phyloP scores from a whole-genome alignment of 2,797 vertebrate species.

The Falco novaeseelandiae region DNA sequence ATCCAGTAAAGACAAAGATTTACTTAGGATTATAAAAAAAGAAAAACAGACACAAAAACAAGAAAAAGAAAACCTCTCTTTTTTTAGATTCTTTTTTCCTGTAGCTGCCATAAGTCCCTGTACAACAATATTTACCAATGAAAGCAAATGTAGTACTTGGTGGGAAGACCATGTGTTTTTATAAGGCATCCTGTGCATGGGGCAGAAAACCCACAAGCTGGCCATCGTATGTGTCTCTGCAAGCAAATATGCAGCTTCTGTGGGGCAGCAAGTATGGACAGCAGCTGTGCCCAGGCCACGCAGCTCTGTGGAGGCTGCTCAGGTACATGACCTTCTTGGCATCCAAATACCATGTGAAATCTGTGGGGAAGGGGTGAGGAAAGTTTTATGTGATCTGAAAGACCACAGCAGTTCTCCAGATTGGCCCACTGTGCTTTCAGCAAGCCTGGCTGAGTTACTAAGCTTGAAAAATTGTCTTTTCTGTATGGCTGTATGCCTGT shows the following conservation, averaged over 20 bases:
- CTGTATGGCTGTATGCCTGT: neutral
- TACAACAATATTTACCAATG: neutral
- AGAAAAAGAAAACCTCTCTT: neutral
- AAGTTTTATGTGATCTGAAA: neutral
- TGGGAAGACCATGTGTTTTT: neutral
- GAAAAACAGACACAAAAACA: neutral
- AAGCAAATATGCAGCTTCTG: neutral
- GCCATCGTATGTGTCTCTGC: neutral
- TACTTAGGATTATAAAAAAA: neutral
- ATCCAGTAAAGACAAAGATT: neutral
- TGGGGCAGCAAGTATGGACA: neutral
- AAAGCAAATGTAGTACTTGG: neutral
- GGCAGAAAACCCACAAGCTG: neutral
- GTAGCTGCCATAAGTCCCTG: neutral
- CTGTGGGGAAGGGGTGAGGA: neutral
- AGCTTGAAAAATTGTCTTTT: neutral
- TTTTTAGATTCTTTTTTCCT: neutral
- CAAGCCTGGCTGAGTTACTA: neutral
- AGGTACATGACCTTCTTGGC: fast-evolving
- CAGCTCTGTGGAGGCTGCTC: neutral
- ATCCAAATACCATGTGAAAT: neutral
- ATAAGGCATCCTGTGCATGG: neutral
- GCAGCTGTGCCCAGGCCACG: too few species aligned
- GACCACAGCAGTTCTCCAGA: neutral
- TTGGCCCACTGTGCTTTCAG: neutral